Base-by-base conservation (phyloP, 1,140 invertebrate genomes). In the Trichonephila inaurata region DNA sequence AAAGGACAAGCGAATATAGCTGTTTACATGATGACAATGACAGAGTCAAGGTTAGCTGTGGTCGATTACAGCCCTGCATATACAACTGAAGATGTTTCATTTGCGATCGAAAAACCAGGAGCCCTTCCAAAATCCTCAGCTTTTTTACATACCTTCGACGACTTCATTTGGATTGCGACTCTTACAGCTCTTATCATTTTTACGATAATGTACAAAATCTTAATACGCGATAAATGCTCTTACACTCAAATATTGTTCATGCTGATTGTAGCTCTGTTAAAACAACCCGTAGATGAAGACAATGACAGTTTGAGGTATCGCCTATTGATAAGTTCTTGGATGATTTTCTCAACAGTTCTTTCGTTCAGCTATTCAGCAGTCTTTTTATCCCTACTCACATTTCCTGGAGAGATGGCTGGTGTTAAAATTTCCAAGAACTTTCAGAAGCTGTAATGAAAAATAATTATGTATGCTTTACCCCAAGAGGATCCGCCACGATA, bases 1-100 rank as follows among this genome's bases (percentile, higher is more conserved):
- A 92, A 58, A 33, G 81, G 33, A n/a, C 28, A 66, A 28, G 90
- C 90, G 5, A 81, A 92, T 24, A 85, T 92, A 28, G 60, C 89
- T 19, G 16, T 81, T 21, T 21, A 12, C 7, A 24, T 40, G 16
- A 62, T 91, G 51, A 44, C 51, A 2, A 33, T 91, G 12, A 91
- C n/a, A 19, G 24, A 81, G 61, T 8, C 62, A n/a, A 91, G 69
- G 24, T 33, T 19, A 21, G 5, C 14, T 8, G 89, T 82, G 7
- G 89, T 91, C 7, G 58, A 91, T 33, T 91, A 72, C 72, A 81
- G 44, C 33, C 33, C 51, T 2, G 16, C 66, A 21, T 91, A 91
- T 28, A 16, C n/a, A 10, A 61, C 69, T 14, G 62, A 91, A 62
- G 60, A 82, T 40, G 1, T 72, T 14, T 61, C 72, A 40, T 91